Conservation (phyloP, 2,888 invertebrate species). For the Clanis bilineata region DNA sequence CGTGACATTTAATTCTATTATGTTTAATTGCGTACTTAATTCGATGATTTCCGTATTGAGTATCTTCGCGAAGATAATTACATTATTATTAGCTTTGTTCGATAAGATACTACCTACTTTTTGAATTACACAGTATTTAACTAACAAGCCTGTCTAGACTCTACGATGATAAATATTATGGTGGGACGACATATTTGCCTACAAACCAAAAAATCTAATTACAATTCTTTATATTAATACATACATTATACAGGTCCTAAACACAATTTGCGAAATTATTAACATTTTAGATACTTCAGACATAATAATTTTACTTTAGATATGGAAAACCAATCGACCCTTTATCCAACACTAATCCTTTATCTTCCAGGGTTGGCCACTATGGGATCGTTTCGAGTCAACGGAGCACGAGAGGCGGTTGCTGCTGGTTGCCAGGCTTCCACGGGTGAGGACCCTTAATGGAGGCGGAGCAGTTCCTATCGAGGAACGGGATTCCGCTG, state of each 20-base stretch:
- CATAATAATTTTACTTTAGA: no score
- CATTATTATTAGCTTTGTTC: background rate
- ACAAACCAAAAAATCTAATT: no score
- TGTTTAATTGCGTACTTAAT: conserved; percentile 9
- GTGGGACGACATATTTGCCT: no score
- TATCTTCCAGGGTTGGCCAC: conserved; percentile 84
- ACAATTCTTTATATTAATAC: no score
- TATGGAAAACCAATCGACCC: no score
- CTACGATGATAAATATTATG: no score
- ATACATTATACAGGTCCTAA: no score
- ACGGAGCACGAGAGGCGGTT: conserved; percentile 95
- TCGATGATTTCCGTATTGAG: background rate
- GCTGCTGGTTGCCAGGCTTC: conserved; percentile 92
- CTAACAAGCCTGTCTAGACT: no score
- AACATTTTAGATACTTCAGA: no score
- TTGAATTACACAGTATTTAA: no score
- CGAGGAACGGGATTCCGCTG: conserved; percentile 95
- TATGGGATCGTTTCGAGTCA: conserved; percentile 90
- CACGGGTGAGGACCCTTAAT: conserved; percentile 92
- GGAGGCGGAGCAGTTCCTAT: conserved; percentile 92
- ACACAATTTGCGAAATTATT: no score
- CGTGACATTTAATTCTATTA: conserved; percentile 23
- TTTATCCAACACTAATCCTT: conserved; percentile 20
- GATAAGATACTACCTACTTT: no score
- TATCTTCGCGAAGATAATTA: background rate